Evolutionary conservation across 1,140 invertebrate genomes (phyloP).

Genomic region (Drosophila varians): DNA sequence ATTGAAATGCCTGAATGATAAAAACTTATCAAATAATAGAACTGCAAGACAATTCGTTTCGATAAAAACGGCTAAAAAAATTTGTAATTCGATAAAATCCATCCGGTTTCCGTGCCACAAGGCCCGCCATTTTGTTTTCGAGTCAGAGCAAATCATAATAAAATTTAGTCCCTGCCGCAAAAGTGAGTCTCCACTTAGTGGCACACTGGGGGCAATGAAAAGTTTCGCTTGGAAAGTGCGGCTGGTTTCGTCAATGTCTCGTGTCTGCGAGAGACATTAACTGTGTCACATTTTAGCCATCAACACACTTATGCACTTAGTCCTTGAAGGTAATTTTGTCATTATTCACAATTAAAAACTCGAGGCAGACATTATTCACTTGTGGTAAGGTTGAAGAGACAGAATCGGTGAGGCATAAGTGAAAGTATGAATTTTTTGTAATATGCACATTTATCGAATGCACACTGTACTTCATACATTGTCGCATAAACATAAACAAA

Average conservation of each 20-base stretch:
- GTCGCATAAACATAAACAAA: too few relatives aligned
- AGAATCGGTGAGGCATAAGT: background rate
- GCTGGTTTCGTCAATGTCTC: constrained; percentile 22
- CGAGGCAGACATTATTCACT: background rate
- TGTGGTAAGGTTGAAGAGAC: background rate
- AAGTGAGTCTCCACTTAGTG: constrained; percentile 44
- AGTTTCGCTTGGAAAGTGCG: constrained; percentile 37
- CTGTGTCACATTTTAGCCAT: constrained; percentile 29
- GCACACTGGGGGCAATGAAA: constrained; percentile 45
- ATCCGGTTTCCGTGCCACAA: background rate
- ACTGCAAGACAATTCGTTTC: too few relatives aligned
- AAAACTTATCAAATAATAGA: too few relatives aligned
- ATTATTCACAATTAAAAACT: constrained; percentile 43
- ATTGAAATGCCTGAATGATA: too few relatives aligned
- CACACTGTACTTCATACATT: too few relatives aligned
- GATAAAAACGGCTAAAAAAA: background rate
- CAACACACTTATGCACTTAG: constrained; percentile 47
- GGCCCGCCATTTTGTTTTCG: constrained; percentile 38
- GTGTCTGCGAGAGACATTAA: constrained; percentile 33
- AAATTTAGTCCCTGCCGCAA: constrained; percentile 37
- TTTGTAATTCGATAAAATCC: background rate
- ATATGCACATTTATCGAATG: too few relatives aligned
- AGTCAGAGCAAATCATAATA: constrained; percentile 18
- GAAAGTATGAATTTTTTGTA: too few relatives aligned
- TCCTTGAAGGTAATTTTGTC: constrained; percentile 22